phyloP scores from a whole-genome alignment of 1,140 invertebrate genomes.

The Liolophura sinensis region DNA sequence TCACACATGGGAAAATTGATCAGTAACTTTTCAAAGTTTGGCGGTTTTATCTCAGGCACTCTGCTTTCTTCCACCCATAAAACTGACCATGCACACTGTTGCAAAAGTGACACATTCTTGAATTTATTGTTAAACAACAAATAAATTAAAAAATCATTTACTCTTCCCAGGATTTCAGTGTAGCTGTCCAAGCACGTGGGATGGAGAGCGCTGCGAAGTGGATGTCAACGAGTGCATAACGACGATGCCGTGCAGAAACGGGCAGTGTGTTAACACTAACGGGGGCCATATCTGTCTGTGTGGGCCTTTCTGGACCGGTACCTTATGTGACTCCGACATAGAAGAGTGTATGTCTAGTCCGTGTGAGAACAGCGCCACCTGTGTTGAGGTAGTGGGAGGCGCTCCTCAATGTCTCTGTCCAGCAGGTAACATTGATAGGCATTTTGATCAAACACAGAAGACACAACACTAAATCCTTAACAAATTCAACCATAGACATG shows the following conservation, averaged over 20 bases:
- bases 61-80: too few relatives aligned
- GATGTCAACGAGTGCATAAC: slow-evolving; percentile 90
- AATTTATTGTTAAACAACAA: too few relatives aligned
- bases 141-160: too few relatives aligned
- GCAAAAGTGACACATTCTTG: too few relatives aligned
- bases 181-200: slow-evolving; percentile 60
- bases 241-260: slow-evolving; percentile 74
- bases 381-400: slow-evolving; percentile 26
- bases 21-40: too few relatives aligned
- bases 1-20: too few relatives aligned
- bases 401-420: slow-evolving; percentile 28
- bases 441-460: neutral
- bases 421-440: slow-evolving; percentile 22
- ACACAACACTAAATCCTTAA: too few relatives aligned
- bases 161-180: too few relatives aligned
- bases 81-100: too few relatives aligned
- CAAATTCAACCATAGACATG: too few relatives aligned
- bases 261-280: slow-evolving; percentile 69
- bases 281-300: slow-evolving; percentile 83
- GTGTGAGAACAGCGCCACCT: slow-evolving; percentile 41
- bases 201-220: slow-evolving; percentile 81
- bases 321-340: slow-evolving; percentile 54
- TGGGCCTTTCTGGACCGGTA: slow-evolving; percentile 81
- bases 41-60: too few relatives aligned
- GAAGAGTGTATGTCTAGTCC: slow-evolving; percentile 37